Evolutionary conservation across 2,113 vertebrate genomes (phyloP).

Genomic region (Parotia lawesii): DNA sequence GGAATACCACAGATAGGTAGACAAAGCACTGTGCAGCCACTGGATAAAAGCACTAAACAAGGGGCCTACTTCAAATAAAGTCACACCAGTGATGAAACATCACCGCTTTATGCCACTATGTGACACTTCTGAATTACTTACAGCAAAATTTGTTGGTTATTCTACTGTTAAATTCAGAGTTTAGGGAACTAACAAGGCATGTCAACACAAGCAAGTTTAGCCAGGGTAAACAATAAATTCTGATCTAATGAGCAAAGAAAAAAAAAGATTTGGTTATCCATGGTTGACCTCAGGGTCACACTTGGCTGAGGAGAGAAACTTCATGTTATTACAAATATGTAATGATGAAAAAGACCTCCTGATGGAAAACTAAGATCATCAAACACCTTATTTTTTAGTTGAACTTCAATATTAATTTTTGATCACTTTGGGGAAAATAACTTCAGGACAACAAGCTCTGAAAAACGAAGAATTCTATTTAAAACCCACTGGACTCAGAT

Average conservation of each 20-base stretch:
- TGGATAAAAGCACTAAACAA: neutral
- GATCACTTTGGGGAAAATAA: neutral
- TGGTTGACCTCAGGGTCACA: neutral
- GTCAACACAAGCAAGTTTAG: neutral
- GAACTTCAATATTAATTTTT: neutral
- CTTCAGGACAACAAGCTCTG: neutral
- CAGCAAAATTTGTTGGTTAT: neutral
- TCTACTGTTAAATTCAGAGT: neutral
- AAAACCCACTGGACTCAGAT: neutral
- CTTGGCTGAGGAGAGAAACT: neutral
- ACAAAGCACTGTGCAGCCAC: neutral
- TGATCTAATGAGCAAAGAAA: neutral
- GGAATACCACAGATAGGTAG: neutral
- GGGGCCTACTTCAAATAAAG: neutral
- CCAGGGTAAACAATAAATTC: neutral
- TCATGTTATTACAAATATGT: neutral
- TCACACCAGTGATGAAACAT: neutral
- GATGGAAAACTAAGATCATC: neutral
- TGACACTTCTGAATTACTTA: neutral
- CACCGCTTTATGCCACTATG: neutral
- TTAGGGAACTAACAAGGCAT: neutral
- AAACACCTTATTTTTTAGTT: neutral
- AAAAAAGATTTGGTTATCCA: neutral
- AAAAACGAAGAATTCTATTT: neutral
- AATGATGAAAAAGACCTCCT: neutral